Evolutionary conservation across 2,888 invertebrate species (phyloP), one percentile per base, ranked within the genome.

Genomic region (Elgonia sp.): DNA sequence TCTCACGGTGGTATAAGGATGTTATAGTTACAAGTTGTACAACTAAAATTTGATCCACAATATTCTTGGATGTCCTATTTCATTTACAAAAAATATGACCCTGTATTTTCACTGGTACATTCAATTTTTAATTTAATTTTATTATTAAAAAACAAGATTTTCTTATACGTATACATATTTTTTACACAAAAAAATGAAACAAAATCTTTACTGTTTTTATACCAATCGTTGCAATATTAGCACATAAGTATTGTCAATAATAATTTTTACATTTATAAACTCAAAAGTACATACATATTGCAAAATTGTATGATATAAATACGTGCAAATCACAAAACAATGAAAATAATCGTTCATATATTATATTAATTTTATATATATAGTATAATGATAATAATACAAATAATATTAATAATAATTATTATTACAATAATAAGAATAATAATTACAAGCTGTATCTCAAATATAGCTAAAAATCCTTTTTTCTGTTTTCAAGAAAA

Each of bases 281-380:
- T 57, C 40, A 73, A 75, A 75, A 53, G 53, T 81, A 67, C 60
- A 60, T 18, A 62, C 7, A 18, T 40, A 65, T 53, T 69, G 70
- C 46, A 12, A 46, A 12, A 2, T 46, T 46, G 0, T 53, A n/a
- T 1, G 1, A n/a, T 53, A 8, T 12, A 14, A 53, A 69, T 70
- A 67, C 84, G 84, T 84, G 84, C 88, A 89, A 89, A 89, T 87
- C 88, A 87, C 89, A 83, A 89, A 92, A 91, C 90, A 90, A 90
- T 89, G 87, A 86, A 90, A 90, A 91, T 90, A 91, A 91, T 92
- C 76, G 84, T 79, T 84, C 79, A 86, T 70, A 76, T 81, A 92
- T 92, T 93, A 92, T 93, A 93, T 93, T 93, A 92, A 92, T 93
- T 92, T 92, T 88, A 91, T 90, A 92, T 91, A 77, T 89, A 89